These are phyloP conservation scores for Rhyacophila evoluta DNA, from an alignment of 2,888 invertebrate species.

Conservation along the genomic window DNA sequence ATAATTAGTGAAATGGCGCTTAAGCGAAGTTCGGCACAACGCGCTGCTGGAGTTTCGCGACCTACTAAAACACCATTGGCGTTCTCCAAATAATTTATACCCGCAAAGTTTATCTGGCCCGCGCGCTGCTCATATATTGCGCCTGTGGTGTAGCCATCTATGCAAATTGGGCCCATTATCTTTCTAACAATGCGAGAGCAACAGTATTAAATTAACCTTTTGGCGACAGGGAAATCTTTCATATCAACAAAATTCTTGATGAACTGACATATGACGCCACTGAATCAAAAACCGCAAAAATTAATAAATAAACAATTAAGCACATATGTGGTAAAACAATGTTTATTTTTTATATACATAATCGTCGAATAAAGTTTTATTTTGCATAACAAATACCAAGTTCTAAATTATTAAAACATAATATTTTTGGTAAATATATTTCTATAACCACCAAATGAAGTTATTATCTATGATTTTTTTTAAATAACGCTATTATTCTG, in stretches of 20 bases:
- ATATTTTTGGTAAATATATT: no score
- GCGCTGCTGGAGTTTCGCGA: constrained; percentile 30
- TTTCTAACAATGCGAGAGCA: constrained; percentile 46
- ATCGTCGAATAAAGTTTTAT: no score
- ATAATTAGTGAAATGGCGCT: constrained; percentile 50
- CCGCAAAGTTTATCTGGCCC: constrained; percentile 49
- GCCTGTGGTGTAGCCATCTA: constrained; percentile 47
- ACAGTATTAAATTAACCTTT: constrained; percentile 43
- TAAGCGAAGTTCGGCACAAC: constrained; percentile 44
- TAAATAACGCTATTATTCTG: no score
- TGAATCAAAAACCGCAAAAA: no score
- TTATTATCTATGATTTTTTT: no score
- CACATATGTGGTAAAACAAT: no score
- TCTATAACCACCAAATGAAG: no score
- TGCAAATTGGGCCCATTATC: constrained; percentile 53
- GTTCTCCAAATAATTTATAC: constrained; percentile 53
- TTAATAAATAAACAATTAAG: no score
- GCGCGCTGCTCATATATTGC: constrained; percentile 47
- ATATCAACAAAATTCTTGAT: neutral
- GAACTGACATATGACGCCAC: neutral
- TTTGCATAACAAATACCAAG: no score
- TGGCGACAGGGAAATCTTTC: constrained; percentile 1
- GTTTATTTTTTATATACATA: no score
- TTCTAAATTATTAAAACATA: no score
- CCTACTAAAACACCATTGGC: constrained; percentile 52